Evolutionary conservation across 1,140 invertebrate species (phyloP).

Genomic region (Diplogasteroides magnus): DNA sequence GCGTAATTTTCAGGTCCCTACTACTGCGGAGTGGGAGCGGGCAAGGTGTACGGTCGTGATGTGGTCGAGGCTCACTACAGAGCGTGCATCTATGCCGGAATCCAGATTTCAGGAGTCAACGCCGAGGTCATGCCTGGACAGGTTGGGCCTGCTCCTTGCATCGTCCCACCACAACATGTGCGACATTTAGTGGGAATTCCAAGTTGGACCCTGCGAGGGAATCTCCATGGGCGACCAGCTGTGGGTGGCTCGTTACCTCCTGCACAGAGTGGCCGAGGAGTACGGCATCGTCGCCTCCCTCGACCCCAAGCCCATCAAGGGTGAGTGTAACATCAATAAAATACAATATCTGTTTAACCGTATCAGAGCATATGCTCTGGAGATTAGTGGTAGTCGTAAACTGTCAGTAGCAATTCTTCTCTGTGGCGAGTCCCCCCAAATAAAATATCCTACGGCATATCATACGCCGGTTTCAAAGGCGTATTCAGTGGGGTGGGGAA

Average conservation of each 20-base stretch:
- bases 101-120: conserved; percentile 81
- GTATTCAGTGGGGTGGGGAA: neutral
- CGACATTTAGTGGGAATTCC: conserved; percentile 62
- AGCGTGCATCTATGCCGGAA: conserved; percentile 77
- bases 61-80: conserved; percentile 78
- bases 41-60: conserved; percentile 85
- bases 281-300: too few species aligned
- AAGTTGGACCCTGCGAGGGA: conserved; percentile 65
- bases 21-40: conserved; percentile 89
- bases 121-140: conserved; percentile 89
- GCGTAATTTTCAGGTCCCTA: conserved; percentile 72
- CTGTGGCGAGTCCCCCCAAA: too few species aligned
- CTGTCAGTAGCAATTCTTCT: too few species aligned
- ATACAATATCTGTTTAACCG: conserved; percentile 10
- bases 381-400: neutral
- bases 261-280: conserved; percentile 77
- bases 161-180: too few species aligned
- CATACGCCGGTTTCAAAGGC: neutral
- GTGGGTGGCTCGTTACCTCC: conserved; percentile 77
- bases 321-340: conserved; percentile 55
- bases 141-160: too few species aligned
- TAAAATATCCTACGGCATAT: neutral
- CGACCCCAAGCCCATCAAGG: too few species aligned
- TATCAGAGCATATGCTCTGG: too few species aligned
- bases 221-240: conserved; percentile 78